Base-by-base conservation (phyloP, 2,113 vertebrate species). In the Ceyx margarethae region DNA sequence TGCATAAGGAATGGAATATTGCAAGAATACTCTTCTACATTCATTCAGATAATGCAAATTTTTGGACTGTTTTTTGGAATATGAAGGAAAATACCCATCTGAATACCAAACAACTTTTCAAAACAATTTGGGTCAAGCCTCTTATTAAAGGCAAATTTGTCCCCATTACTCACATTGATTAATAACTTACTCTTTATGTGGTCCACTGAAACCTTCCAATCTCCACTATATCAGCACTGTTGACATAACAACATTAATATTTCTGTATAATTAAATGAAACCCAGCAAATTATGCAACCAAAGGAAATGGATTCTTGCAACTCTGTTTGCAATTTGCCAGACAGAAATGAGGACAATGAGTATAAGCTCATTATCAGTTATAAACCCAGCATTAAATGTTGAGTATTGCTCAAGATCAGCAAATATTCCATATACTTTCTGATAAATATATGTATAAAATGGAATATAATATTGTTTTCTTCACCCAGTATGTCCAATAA, bases 251-350 rank as follows among this genome's bases (percentile, higher is more conserved):
- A 56, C 79, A 93, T 85, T 77, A 93, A 79, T 93, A 91, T 96
- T 96, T 93, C 92, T 13, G 10, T 80, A 85, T 85, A 95, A 94
- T 82, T 91, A 95, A 93, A 87, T 56, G 35, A 92, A 95, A 93
- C 46, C 43, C 66, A 82, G 17, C 29, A 93, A 91, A 94, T 94
- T 93, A 92, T 60, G 61, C 64, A 95, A 85, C 60, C 51, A 82
- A 69, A 85, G 64, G 54, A 85, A 93, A 92, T 1, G 6, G 43
- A 80, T 91, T 89, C 54, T 53, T 77, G 25, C 26, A 58, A 92
- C 1, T 15, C 31, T 76, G 45, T 75, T 81, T 90, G 71, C 81
- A 87, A 29, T 73, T 51, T 93, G 58, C 61, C 67, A 64, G 78
- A 64, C 25, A 89, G 74, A 85, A 92, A 90, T 31, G 22, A 46